Evolutionary conservation across 2,113 vertebrate genomes (phyloP).

Genomic region (Labrus mixtus): DNA sequence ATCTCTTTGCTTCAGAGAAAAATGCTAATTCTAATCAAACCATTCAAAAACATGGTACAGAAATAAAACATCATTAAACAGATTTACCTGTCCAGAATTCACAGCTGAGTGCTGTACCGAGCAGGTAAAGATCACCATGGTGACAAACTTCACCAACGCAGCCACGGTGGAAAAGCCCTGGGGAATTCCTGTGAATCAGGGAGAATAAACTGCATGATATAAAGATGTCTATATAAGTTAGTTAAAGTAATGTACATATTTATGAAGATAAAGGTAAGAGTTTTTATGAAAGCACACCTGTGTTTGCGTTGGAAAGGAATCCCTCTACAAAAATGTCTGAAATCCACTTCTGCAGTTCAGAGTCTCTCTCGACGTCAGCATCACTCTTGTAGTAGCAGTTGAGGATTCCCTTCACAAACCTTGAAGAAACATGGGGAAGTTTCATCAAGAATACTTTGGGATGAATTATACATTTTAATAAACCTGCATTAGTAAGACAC

Average conservation of each 20-base stretch:
- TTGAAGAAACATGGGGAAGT: neutral
- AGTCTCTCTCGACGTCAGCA: constrained; percentile 68
- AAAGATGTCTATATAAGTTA: too few relatives aligned
- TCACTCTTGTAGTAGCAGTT: constrained; percentile 71
- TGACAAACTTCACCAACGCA: constrained; percentile 72
- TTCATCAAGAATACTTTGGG: too few relatives aligned
- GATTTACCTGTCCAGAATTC: constrained; percentile 73
- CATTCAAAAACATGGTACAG: neutral
- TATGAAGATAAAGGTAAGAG: too few relatives aligned
- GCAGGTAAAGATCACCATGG: constrained; percentile 75
- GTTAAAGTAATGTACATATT: neutral
- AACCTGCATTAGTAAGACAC: too few relatives aligned
- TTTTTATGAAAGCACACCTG: constrained; percentile 82
- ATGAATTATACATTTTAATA: too few relatives aligned
- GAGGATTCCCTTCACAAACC: constrained; percentile 77
- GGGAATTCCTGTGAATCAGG: constrained; percentile 64
- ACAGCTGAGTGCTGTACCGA: constrained; percentile 71
- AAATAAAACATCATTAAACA: neutral
- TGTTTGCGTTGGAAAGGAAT: constrained; percentile 72
- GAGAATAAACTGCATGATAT: neutral
- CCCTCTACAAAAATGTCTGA: constrained; percentile 85
- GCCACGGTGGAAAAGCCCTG: constrained; percentile 25
- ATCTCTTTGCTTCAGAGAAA: too few relatives aligned
- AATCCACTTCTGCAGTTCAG: constrained; percentile 86
- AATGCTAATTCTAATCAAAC: too few relatives aligned